Evolutionary conservation across 2,113 vertebrate species (phyloP).

Genomic region (Neopipo cinnamomea): DNA sequence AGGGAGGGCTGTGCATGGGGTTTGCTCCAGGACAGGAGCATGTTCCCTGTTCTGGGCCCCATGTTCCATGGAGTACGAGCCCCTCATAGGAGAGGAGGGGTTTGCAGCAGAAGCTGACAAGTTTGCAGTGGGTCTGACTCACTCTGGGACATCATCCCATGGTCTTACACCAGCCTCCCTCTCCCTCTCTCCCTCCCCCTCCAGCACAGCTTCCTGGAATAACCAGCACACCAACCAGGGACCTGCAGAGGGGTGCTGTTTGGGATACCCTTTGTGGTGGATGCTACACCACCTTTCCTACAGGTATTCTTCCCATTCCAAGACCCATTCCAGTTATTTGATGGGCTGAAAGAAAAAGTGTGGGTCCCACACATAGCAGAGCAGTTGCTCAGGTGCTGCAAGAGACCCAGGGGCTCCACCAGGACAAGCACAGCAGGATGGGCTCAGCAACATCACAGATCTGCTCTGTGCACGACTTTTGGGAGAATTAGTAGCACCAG

Average conservation of each 20-base stretch:
- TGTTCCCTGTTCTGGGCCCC: too few species aligned
- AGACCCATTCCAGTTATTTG: not conserved
- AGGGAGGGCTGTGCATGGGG: not conserved
- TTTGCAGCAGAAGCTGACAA: not conserved
- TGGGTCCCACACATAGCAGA: fast-evolving
- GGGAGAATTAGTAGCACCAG: not conserved
- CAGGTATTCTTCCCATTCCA: not conserved
- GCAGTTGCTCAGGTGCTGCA: not conserved
- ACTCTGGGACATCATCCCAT: not conserved
- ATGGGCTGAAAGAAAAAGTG: not conserved
- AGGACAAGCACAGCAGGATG: fast-evolving
- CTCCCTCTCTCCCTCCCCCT: not conserved
- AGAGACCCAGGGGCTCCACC: not conserved
- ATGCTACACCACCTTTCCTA: not conserved
- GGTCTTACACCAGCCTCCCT: not conserved
- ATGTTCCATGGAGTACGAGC: fast-evolving
- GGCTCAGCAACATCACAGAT: not conserved
- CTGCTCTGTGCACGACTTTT: not conserved
- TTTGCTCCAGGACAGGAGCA: not conserved
- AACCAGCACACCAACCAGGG: not conserved
- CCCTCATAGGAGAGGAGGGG: fast-evolving
- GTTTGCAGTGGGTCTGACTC: not conserved
- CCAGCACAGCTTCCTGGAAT: not conserved
- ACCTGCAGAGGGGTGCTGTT: not conserved
- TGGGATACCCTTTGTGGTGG: fast-evolving